Conservation (phyloP, 2,797 vertebrate species). For the Pangasius krempfi region DNA sequence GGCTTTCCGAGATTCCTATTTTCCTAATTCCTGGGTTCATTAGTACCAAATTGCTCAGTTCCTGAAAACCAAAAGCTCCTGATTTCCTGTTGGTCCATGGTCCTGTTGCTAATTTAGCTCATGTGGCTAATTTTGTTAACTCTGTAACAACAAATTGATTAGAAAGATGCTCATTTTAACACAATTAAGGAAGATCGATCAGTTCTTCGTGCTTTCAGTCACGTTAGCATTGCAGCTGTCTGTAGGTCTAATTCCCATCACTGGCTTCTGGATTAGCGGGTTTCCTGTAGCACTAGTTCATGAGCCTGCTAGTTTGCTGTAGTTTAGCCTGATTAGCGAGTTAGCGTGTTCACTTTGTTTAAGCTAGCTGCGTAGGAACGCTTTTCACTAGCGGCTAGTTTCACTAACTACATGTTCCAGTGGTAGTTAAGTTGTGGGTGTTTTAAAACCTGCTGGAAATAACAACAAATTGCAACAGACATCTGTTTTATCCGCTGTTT, state of each 20-base stretch:
- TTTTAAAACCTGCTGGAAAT: too few relatives aligned
- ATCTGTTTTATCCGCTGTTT: not conserved
- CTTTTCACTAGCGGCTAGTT: too few relatives aligned
- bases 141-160: not conserved
- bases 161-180: not conserved
- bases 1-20: not conserved
- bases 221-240: not conserved
- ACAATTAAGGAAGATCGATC: not conserved
- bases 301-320: too few relatives aligned
- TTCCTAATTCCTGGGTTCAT: not conserved
- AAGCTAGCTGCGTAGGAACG: not conserved
- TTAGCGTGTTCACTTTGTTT: not conserved
- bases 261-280: not conserved
- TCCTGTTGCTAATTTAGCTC: not conserved
- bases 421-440: too few relatives aligned
- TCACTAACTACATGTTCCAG: too few relatives aligned
- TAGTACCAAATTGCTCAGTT: not conserved
- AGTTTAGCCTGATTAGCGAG: not conserved
- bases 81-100: not conserved
- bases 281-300: not conserved
- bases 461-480: not conserved
- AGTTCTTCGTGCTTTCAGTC: not conserved
- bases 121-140: not conserved
- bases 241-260: not conserved
- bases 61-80: not conserved